Conservation (phyloP, 2,797 vertebrate genomes). For the Threskiornis aethiopicus region DNA sequence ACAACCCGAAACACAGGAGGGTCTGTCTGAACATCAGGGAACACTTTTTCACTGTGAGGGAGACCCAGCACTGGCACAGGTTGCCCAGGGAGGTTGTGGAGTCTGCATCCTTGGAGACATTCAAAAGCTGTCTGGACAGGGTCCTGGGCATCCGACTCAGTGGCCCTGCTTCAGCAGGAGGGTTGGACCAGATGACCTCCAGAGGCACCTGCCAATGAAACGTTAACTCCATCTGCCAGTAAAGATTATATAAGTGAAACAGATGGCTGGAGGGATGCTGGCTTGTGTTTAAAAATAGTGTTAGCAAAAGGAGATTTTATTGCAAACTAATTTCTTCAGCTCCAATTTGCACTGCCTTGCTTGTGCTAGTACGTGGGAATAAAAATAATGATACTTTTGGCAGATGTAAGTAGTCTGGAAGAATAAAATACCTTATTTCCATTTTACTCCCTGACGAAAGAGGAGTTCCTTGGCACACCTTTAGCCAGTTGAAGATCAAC, state of each 20-base stretch:
- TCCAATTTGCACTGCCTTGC: neutral
- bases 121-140: neutral
- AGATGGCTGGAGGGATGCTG: neutral
- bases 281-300: neutral
- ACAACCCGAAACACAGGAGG: neutral
- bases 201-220: neutral
- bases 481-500: neutral
- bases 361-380: neutral
- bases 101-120: neutral
- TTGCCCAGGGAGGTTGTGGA: neutral
- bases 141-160: neutral
- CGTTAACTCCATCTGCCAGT: neutral
- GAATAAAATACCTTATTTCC: neutral
- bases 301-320: neutral
- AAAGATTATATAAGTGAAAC: neutral
- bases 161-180: neutral
- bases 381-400: neutral
- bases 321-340: neutral
- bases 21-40: neutral
- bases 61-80: neutral
- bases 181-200: rapidly evolving
- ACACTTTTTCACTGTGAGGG: neutral
- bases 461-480: neutral
- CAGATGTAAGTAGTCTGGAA: neutral
- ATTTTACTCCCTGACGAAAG: neutral